Evolutionary conservation across 2,888 invertebrate genomes (phyloP).

Genomic region (Cryptophagus acutangulus): DNA sequence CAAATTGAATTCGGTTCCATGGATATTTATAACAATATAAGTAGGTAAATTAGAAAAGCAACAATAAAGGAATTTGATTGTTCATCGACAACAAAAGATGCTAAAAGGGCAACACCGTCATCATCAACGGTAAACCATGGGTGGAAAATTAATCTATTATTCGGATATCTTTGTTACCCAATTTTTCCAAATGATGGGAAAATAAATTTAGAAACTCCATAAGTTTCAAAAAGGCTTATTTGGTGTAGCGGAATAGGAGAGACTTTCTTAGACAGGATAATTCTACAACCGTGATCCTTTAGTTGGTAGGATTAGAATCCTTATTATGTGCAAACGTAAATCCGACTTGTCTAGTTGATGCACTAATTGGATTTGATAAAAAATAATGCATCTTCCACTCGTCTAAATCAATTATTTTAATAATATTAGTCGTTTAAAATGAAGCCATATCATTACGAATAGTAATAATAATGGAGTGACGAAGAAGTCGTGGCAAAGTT

Average conservation of each 20-base stretch:
- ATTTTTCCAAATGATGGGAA: no score
- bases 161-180: no score
- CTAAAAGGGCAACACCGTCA: constrained; percentile 14
- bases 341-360: constrained; percentile 10
- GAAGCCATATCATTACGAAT: constrained; percentile 1
- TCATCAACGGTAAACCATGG: constrained; percentile 8
- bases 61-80: constrained; percentile 19
- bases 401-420: background rate
- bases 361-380: constrained; percentile 19
- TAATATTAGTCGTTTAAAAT: background rate
- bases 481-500: no score
- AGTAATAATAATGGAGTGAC: no score
- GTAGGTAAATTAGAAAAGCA: constrained; percentile 12
- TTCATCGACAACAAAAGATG: constrained; percentile 16
- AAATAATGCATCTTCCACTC: no score
- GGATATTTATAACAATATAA: constrained; percentile 6
- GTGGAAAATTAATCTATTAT: constrained; percentile 3
- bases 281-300: constrained; percentile 7
- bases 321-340: constrained; percentile 11
- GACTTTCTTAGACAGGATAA: no score
- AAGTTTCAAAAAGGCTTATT: no score
- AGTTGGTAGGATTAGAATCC: constrained; percentile 15
- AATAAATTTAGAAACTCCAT: no score
- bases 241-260: no score
- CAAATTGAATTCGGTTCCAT: constrained; percentile 2